These are phyloP conservation scores for Diadumene lineata DNA, from an alignment of 92 coral and sea anemone species.

Conservation along the genomic window DNA sequence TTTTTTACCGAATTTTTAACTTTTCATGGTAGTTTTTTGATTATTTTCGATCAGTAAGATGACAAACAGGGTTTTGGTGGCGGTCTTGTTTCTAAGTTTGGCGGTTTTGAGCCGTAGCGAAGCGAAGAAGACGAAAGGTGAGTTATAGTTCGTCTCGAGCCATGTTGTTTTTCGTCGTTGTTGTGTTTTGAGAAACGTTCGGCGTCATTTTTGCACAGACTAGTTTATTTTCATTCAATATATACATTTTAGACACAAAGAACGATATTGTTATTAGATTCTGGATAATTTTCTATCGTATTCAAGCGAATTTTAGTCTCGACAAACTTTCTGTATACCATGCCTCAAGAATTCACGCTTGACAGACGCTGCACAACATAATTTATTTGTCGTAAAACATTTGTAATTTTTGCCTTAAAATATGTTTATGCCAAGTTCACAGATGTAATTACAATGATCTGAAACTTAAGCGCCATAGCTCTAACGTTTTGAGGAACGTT, in stretches of 20 bases:
- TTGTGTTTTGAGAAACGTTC: neutral
- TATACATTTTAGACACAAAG: neutral
- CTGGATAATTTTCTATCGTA: neutral
- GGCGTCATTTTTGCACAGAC: neutral
- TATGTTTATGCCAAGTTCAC: neutral
- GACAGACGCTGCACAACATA: constrained; percentile 33
- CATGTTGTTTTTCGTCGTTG: neutral
- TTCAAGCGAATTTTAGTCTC: neutral
- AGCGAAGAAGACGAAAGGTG: constrained; percentile 27
- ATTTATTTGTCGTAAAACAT: neutral
- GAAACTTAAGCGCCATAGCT: neutral
- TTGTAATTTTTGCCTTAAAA: neutral
- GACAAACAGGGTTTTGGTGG: constrained; percentile 21
- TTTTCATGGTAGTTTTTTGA: constrained; percentile 42
- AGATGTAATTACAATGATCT: neutral
- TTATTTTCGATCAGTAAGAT: constrained; percentile 23
- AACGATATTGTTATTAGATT: neutral
- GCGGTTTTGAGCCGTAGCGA: constrained; percentile 18
- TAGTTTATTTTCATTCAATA: neutral
- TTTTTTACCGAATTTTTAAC: constrained; percentile 26
- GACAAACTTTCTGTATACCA: constrained; percentile 7
- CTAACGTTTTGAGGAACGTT: too few species aligned
- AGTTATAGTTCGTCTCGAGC: neutral
- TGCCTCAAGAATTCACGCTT: constrained; percentile 38
- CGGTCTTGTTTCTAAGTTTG: constrained; percentile 32